Evolutionary conservation across 2,888 invertebrate genomes (phyloP).

Genomic region (Nephrotoma guestfalica): DNA sequence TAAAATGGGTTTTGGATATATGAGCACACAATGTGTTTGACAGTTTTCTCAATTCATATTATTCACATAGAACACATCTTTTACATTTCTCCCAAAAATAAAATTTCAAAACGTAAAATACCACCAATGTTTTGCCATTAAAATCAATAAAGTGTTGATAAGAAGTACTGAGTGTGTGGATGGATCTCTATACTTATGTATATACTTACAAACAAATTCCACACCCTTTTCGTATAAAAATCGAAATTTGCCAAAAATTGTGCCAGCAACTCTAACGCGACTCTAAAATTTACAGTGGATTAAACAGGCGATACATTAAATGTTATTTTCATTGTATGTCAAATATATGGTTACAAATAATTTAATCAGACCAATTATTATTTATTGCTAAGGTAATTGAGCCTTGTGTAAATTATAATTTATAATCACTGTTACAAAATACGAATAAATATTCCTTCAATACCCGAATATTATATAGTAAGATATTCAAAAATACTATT

Average conservation of each 20-base stretch:
- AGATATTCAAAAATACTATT: no score
- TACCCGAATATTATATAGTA: no score
- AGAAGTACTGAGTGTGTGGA: neutral
- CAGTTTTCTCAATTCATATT: neutral
- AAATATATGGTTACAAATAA: neutral
- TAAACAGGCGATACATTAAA: neutral
- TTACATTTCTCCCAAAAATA: neutral
- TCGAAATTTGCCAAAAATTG: neutral
- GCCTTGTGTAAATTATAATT: no score
- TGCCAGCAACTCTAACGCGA: neutral
- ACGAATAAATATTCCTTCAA: no score
- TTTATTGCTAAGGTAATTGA: neutral
- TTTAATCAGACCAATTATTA: neutral
- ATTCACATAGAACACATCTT: neutral
- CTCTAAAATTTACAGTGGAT: neutral
- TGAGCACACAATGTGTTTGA: neutral
- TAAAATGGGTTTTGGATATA: neutral
- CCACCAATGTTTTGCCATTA: neutral
- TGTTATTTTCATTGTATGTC: neutral
- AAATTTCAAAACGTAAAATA: neutral
- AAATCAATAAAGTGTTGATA: neutral
- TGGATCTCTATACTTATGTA: neutral
- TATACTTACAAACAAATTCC: neutral
- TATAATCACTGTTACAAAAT: no score
- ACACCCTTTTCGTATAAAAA: neutral